Evolutionary conservation across 2,888 invertebrate species (phyloP), one percentile per base, ranked within the genome.

Genomic region (Orchesellides sinensis): DNA sequence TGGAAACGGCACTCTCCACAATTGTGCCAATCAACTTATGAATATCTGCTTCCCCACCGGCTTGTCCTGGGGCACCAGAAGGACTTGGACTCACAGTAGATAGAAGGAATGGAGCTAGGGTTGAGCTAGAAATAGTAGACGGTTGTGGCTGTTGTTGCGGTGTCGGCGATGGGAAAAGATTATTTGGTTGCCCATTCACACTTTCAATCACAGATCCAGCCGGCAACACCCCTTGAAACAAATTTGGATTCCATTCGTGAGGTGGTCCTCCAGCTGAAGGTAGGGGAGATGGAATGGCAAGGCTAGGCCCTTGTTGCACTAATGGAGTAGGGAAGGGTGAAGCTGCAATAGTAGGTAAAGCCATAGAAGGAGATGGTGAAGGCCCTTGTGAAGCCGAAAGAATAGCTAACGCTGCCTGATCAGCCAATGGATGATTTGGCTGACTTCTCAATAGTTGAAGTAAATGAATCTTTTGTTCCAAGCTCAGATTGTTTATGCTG

Each of bases 1-100:
- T 77, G 0, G 54, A 63, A 12, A 79, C 75, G 10, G 75, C 74
- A 40, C 77, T 70, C 10, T 78, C 82, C 5, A 87, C 87, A 63
- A 87, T 87, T n/a, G 85, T 82, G n/a, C 87, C 85, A 65, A 87
- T 87, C 6, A 87, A 63, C 52, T 82, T 85, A 54, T 85, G 83
- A 61, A 87, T 73, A 32, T 87, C 87, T 32, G 73, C 19, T 23
- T 45, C 27, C 23, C 74, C 61, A 77, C 40, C 19, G 0, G 54
- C n/a, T 40, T 12, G 25, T n/a, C 23, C 61, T 17, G 69, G 32
- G 25, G 14, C 29, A n/a, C 19, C 61, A 29, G 40, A 25, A 12
- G 61, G 69, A 61, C 32, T 78, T n/a, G 84, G 73, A 29, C 69
- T 56, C 17, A 70, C 32, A 0, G 74, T 14, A 23, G 79, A 27